Conservation (phyloP, 2,888 invertebrate genomes). For the Automeris io region DNA sequence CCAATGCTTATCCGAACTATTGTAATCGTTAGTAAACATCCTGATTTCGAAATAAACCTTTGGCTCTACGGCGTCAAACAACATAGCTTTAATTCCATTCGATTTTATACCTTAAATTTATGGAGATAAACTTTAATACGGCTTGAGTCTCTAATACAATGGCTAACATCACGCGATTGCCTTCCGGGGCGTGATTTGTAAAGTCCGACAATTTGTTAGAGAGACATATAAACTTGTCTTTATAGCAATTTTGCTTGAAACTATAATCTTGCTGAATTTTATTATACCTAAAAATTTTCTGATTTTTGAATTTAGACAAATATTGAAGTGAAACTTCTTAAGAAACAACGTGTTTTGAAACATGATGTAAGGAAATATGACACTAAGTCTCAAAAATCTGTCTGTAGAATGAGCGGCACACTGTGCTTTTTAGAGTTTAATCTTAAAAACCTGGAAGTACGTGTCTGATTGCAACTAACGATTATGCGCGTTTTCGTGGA, state of each 20-base stretch:
- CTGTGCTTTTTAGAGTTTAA: too few relatives aligned
- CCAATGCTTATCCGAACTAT: constrained; percentile 26
- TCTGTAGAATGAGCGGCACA: too few relatives aligned
- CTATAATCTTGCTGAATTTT: neutral
- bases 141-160: constrained; percentile 25
- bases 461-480: too few relatives aligned
- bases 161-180: constrained; percentile 40
- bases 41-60: constrained; percentile 35
- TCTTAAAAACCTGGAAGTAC: too few relatives aligned
- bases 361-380: too few relatives aligned
- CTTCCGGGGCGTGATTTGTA: constrained; percentile 46
- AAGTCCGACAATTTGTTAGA: constrained; percentile 28
- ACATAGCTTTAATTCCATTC: neutral
- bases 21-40: constrained; percentile 38
- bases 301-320: too few relatives aligned
- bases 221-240: constrained; percentile 26
- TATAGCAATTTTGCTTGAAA: constrained; percentile 1
- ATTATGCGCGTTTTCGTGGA: too few relatives aligned
- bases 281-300: too few relatives aligned
- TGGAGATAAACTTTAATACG: constrained; percentile 19
- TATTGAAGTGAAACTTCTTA: too few relatives aligned
- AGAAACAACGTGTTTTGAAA: too few relatives aligned
- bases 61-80: constrained; percentile 1
- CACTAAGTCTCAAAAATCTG: too few relatives aligned
- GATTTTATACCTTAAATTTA: constrained; percentile 15